phyloP scores from a whole-genome alignment of 2,113 vertebrate genomes.

The Leptobrachium leishanense region DNA sequence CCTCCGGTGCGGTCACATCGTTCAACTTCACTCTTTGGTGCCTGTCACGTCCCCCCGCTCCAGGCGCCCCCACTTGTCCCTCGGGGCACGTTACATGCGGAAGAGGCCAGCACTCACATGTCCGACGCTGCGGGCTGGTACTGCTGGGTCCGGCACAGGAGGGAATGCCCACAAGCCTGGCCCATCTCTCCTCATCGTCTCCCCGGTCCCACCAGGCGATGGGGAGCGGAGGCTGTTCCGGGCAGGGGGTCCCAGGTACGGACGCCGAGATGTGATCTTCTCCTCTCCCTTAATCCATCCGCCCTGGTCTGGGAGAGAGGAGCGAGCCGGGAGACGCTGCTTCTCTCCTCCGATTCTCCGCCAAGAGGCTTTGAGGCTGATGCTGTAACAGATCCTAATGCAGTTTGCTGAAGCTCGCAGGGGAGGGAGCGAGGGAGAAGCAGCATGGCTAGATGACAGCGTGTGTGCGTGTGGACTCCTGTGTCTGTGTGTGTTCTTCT shows the following conservation, averaged over 20 bases:
- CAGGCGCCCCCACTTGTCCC: not conserved
- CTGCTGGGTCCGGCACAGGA: constrained; percentile 93
- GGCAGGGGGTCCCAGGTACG: not conserved
- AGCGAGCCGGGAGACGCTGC: constrained; percentile 37
- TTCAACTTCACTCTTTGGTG: not conserved
- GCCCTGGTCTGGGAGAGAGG: not conserved
- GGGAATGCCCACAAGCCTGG: constrained; percentile 96
- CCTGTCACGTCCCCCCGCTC: not conserved
- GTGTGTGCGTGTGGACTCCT: not conserved
- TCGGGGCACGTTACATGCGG: not conserved
- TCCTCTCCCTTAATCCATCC: not conserved
- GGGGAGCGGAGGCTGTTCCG: not conserved
- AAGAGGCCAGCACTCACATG: constrained; percentile 71
- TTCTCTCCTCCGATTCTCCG: constrained; percentile 27
- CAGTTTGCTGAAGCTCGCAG: constrained; percentile 59
- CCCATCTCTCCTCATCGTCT: constrained; percentile 88
- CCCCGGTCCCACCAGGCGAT: constrained; percentile 52
- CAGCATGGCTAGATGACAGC: not conserved
- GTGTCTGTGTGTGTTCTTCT: not conserved
- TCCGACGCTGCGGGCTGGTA: constrained; percentile 79
- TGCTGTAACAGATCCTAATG: constrained; percentile 67
- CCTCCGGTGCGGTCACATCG: not conserved
- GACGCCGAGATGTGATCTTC: not conserved
- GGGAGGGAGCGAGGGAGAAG: constrained; percentile 26
- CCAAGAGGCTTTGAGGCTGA: constrained; percentile 60